Conservation (phyloP, 2,113 vertebrate genomes). For the Grantiella picta region DNA sequence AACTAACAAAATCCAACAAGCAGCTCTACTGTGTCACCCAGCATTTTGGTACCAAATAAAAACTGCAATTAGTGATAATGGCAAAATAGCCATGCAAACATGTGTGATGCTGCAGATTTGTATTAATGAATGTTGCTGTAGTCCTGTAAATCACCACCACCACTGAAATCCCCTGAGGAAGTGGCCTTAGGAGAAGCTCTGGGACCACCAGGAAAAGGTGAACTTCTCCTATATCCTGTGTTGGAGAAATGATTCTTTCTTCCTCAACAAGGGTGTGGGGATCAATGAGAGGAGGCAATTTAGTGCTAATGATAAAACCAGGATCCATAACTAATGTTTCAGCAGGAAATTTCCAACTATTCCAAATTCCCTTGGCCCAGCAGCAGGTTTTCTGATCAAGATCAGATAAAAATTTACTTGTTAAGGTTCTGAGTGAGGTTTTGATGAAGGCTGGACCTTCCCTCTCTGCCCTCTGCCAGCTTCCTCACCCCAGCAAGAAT, state of each 20-base stretch:
- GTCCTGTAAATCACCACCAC: not conserved
- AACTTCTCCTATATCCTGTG: rapidly evolving
- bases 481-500: not conserved
- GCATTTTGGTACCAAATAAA: not conserved
- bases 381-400: not conserved
- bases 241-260: not conserved
- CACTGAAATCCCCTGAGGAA: not conserved
- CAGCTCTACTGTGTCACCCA: not conserved
- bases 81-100: not conserved
- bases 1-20: not conserved
- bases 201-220: not conserved
- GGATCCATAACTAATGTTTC: not conserved
- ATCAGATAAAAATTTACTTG: not conserved
- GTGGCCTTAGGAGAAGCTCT: not conserved
- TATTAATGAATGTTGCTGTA: not conserved
- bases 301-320: not conserved
- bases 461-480: not conserved
- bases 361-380: not conserved
- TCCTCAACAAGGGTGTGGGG: not conserved
- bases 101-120: not conserved
- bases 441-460: not conserved
- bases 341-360: not conserved
- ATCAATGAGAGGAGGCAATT: not conserved
- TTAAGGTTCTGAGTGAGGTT: not conserved
- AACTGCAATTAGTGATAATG: not conserved